Evolutionary conservation across 2,888 invertebrate species (phyloP).

Genomic region (Osmoderma eremita): DNA sequence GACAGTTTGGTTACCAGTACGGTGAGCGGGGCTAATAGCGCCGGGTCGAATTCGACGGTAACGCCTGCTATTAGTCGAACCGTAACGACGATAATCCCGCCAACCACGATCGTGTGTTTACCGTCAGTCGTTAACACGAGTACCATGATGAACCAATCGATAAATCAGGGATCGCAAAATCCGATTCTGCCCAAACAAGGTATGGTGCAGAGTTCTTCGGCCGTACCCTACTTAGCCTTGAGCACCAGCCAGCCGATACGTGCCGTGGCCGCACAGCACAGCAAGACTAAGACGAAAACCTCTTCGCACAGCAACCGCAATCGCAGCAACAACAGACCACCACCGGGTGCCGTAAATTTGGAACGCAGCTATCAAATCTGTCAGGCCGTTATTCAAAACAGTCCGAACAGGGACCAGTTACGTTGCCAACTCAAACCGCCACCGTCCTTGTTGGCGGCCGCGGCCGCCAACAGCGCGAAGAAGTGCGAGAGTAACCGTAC

Average conservation of each 20-base stretch:
- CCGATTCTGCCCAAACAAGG: constrained; percentile 51
- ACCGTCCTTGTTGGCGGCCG: constrained; percentile 75
- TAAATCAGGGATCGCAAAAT: constrained; percentile 51
- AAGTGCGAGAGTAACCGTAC: constrained; percentile 57
- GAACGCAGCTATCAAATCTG: constrained; percentile 96
- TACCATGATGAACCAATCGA: constrained; percentile 55
- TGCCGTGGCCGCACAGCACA: constrained; percentile 64
- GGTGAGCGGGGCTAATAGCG: constrained; percentile 58
- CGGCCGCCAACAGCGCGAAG: constrained; percentile 59
- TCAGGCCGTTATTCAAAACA: constrained; percentile 92
- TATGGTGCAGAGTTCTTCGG: constrained; percentile 64
- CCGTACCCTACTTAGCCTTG: constrained; percentile 65
- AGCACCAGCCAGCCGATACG: constrained; percentile 66
- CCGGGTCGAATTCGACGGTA: constrained; percentile 52
- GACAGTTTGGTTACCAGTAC: constrained; percentile 68
- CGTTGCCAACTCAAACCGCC: constrained; percentile 88
- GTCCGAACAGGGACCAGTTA: constrained; percentile 88
- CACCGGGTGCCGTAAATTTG: constrained; percentile 90
- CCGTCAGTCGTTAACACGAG: constrained; percentile 61
- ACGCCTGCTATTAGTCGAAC: constrained; percentile 58
- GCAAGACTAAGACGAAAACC: constrained; percentile 60
- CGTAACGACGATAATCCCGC: constrained; percentile 64
- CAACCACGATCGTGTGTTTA: constrained; percentile 67
- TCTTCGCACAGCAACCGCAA: constrained; percentile 61
- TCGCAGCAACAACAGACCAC: constrained; percentile 76